Percentiles rank a stretch among this genome's conserved stretches.
These are phyloP conservation scores for Hemiprocne comata DNA, from an alignment of 2,113 vertebrate species.

Conservation along the genomic window DNA sequence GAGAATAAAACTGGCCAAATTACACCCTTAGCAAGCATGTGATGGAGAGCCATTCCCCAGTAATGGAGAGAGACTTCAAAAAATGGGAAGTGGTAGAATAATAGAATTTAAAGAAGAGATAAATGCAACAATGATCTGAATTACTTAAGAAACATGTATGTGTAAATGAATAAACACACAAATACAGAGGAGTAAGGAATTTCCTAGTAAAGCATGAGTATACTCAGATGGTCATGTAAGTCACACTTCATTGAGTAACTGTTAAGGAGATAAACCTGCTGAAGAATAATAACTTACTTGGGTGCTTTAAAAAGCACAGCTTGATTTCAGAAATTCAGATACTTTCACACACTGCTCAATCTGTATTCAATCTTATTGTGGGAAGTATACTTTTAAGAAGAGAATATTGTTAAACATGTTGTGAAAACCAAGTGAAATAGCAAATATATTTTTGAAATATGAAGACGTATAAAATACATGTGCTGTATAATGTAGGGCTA, in stretches of 20 bases:
- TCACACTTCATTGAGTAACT: not conserved
- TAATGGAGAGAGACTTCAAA: not conserved
- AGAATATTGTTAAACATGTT: not conserved
- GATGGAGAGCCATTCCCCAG: not conserved
- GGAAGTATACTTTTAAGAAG: not conserved
- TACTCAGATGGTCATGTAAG: not conserved
- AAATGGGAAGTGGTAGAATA: not conserved
- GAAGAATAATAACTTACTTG: conserved; percentile 5
- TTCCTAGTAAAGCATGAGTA: conserved; percentile 3
- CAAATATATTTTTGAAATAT: not conserved
- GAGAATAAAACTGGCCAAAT: not conserved
- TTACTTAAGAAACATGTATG: not conserved
- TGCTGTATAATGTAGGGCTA: not conserved
- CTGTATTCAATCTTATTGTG: not conserved
- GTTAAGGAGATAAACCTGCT: conserved; percentile 30
- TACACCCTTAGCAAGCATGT: not conserved
- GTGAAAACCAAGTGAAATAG: not conserved
- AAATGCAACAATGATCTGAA: not conserved
- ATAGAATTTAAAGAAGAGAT: not conserved
- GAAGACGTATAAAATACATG: not conserved
- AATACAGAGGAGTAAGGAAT: not conserved
- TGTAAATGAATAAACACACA: not conserved
- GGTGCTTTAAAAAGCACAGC: conserved; percentile 3
- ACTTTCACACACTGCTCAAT: not conserved
- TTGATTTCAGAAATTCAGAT: not conserved